These are phyloP conservation scores for Spheniscus humboldti DNA, from an alignment of 2,797 vertebrate species.

Conservation along the genomic window DNA sequence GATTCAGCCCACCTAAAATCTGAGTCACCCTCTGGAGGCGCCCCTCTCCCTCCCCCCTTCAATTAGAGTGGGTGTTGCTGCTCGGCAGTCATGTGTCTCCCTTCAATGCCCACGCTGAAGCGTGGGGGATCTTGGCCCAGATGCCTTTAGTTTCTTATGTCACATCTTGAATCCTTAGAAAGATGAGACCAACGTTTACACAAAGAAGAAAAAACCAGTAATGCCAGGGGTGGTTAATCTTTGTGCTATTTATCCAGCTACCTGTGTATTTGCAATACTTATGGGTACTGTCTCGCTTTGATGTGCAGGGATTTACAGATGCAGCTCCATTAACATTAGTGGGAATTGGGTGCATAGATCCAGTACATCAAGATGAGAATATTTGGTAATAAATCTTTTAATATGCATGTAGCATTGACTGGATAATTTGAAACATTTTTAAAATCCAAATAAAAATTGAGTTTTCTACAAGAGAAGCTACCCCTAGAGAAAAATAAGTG, in stretches of 20 bases:
- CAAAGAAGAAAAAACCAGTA: neutral
- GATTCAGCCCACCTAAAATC: neutral
- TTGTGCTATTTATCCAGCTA: conserved; percentile 11
- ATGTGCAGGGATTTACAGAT: conserved; percentile 1
- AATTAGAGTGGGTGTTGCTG: neutral
- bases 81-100: neutral
- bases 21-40: conserved; percentile 6
- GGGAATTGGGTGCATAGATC: conserved; percentile 24
- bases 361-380: conserved; percentile 39
- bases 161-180: neutral
- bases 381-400: conserved; percentile 61
- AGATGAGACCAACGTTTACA: neutral
- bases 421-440: conserved; percentile 66
- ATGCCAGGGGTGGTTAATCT: neutral
- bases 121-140: neutral
- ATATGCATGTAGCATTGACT: conserved; percentile 61
- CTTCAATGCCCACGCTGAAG: neutral
- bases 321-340: neutral
- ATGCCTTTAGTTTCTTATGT: neutral
- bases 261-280: conserved; percentile 19
- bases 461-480: conserved; percentile 54
- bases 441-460: conserved; percentile 73
- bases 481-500: conserved; percentile 49
- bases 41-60: neutral
- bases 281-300: conserved; percentile 1